phyloP scores from a whole-genome alignment of 2,113 vertebrate species.

The Salvator merianae region DNA sequence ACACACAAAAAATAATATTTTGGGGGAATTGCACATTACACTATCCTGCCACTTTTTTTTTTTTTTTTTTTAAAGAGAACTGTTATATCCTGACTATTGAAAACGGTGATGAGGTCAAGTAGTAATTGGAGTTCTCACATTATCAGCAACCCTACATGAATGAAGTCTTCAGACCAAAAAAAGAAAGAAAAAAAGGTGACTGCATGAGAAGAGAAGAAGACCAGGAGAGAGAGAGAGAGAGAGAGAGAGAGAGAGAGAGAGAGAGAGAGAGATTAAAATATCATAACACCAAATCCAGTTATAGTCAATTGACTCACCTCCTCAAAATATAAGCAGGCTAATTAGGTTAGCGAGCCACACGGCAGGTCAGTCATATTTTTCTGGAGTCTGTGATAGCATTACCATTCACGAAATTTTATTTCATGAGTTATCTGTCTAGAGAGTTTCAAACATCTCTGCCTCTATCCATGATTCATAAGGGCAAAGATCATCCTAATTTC shows the following conservation, averaged over 20 bases:
- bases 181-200: too few species aligned
- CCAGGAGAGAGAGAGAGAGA: too few species aligned
- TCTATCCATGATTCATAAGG: constrained; percentile 64
- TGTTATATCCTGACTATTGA: too few species aligned
- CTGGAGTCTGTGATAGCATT: constrained; percentile 30
- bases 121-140: background rate
- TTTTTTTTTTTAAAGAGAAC: too few species aligned
- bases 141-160: background rate
- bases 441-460: constrained; percentile 30
- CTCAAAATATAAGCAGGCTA: constrained; percentile 46
- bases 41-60: too few species aligned
- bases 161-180: background rate
- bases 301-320: background rate
- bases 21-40: too few species aligned
- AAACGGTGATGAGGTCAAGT: too few species aligned
- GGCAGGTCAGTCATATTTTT: constrained; percentile 47
- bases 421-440: constrained; percentile 37
- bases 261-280: background rate
- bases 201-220: too few species aligned
- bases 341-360: constrained; percentile 31
- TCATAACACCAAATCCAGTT: constrained; percentile 39
- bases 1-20: too few species aligned
- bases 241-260: background rate
- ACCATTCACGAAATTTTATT: constrained; percentile 65
- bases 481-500: constrained; percentile 63